Evolutionary conservation across 1,140 invertebrate species (phyloP).

Genomic region (Agrilus planipennis): DNA sequence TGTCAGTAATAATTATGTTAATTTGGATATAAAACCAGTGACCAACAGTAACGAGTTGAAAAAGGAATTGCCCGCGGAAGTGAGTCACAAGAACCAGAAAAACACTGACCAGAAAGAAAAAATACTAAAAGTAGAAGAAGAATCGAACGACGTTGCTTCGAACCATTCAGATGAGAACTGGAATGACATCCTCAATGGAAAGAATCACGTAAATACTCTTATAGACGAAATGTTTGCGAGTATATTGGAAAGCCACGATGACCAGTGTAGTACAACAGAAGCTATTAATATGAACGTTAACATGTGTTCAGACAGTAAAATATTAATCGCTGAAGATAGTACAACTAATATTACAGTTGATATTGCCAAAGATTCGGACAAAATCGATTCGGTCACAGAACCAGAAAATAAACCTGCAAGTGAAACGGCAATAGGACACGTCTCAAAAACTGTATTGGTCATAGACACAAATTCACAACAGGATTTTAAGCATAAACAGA

Average conservation of each 20-base stretch:
- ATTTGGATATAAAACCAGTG: too few species aligned
- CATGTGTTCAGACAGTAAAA: background rate
- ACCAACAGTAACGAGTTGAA: conserved; percentile 3
- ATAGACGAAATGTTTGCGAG: conserved; percentile 32
- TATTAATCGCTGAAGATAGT: conserved; percentile 1
- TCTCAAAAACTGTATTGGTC: background rate
- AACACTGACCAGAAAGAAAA: background rate
- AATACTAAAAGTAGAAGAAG: too few species aligned
- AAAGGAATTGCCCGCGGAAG: background rate
- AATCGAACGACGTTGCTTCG: too few species aligned
- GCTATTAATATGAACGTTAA: conserved; percentile 5
- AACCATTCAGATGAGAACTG: too few species aligned
- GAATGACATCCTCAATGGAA: conserved; percentile 21
- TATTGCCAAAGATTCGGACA: background rate
- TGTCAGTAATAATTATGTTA: too few species aligned
- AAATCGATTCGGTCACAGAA: conserved; percentile 8
- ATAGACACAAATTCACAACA: background rate
- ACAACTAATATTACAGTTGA: conserved; percentile 6
- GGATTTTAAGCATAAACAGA: too few species aligned
- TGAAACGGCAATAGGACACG: background rate
- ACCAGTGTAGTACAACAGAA: background rate
- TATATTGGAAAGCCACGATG: conserved; percentile 19
- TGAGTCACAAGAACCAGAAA: background rate
- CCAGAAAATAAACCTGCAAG: conserved; percentile 2
- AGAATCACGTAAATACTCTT: conserved; percentile 29